Conservation (phyloP, 2,888 invertebrate genomes). For the Zhuqinia jingwanae region DNA sequence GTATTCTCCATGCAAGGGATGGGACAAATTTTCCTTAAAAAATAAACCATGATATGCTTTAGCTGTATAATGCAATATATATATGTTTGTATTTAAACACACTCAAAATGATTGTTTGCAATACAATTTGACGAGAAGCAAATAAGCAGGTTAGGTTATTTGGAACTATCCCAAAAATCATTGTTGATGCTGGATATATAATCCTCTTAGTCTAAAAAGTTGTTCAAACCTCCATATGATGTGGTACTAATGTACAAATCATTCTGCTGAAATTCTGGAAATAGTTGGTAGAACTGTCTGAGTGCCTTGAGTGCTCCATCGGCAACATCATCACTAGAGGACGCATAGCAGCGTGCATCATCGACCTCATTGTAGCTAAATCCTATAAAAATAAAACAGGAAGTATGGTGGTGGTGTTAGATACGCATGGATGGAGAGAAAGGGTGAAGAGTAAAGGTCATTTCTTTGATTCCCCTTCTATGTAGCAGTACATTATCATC, state of each 20-base stretch:
- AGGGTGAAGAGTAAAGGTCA: not conserved
- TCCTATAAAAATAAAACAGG: slow-evolving; percentile 82
- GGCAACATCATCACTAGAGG: slow-evolving; percentile 90
- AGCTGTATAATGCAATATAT: too few species aligned
- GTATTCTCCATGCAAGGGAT: slow-evolving; percentile 71
- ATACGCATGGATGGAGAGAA: not conserved
- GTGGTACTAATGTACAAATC: slow-evolving; percentile 94
- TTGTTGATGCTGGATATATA: not conserved
- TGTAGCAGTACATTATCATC: not conserved
- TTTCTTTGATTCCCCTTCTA: not conserved
- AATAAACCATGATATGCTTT: not conserved
- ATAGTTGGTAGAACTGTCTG: slow-evolving; percentile 91
- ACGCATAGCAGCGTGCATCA: slow-evolving; percentile 87
- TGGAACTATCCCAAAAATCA: not conserved
- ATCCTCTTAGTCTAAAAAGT: slow-evolving; percentile 81
- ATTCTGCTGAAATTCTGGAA: slow-evolving; percentile 87
- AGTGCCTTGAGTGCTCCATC: slow-evolving; percentile 89
- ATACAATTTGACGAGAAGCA: not conserved
- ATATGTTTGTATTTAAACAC: not conserved
- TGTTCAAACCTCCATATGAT: slow-evolving; percentile 87
- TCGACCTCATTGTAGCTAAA: slow-evolving; percentile 92
- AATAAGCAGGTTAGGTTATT: not conserved
- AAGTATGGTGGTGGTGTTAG: too few species aligned
- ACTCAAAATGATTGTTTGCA: not conserved
- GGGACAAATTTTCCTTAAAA: slow-evolving; percentile 74